phyloP scores from a whole-genome alignment of 2,888 invertebrate genomes.

The Patella pellucida region DNA sequence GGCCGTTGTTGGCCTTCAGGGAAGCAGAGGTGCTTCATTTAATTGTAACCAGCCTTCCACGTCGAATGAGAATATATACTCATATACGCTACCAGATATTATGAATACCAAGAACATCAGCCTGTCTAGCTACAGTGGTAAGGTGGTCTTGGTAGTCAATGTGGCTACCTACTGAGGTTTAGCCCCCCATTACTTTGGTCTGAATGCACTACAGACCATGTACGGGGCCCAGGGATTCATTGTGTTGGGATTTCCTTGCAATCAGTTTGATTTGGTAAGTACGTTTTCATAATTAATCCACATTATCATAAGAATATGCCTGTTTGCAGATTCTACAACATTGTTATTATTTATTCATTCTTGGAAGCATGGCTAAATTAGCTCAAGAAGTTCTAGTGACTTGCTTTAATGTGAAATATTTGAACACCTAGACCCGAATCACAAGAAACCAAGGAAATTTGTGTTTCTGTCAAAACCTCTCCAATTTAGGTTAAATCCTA shows the following conservation, averaged over 20 bases:
- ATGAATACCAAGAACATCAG: not conserved
- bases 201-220: slow-evolving; percentile 70
- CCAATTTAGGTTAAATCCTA: no score
- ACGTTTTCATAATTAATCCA: not conserved
- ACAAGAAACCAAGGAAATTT: no score
- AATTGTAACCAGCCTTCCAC: not conserved
- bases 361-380: no score
- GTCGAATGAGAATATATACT: not conserved
- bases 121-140: slow-evolving; percentile 16
- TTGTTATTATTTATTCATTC: no score
- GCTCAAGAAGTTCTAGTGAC: no score
- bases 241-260: slow-evolving; percentile 72
- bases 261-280: slow-evolving; percentile 68
- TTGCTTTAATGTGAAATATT: no score
- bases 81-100: slow-evolving; percentile 4
- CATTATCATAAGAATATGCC: not conserved
- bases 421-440: no score
- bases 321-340: not conserved
- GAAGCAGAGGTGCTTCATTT: not conserved
- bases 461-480: no score
- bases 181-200: slow-evolving; percentile 69
- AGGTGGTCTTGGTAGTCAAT: slow-evolving; percentile 67
- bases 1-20: not conserved
- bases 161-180: slow-evolving; percentile 72
- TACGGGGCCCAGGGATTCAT: slow-evolving; percentile 57